Evolutionary conservation across 2,113 vertebrate genomes (phyloP).

Genomic region (Silurus meridionalis): DNA sequence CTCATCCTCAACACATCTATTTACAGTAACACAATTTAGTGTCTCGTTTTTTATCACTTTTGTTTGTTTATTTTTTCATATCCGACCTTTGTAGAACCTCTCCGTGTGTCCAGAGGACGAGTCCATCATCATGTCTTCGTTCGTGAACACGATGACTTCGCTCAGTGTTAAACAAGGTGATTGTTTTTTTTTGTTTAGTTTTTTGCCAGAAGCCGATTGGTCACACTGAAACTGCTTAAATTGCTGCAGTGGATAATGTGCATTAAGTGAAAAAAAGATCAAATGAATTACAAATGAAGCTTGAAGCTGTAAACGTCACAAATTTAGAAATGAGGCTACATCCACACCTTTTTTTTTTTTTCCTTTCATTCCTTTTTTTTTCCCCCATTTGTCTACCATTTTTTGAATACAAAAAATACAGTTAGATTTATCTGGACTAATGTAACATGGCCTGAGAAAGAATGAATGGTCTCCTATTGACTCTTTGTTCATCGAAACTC

Average conservation of each 20-base stretch:
- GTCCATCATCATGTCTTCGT: conserved; percentile 99
- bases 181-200: not conserved
- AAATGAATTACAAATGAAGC: not conserved
- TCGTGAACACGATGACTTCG: conserved; percentile 99
- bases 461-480: not conserved
- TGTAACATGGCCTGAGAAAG: not conserved
- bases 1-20: too few relatives aligned
- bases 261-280: not conserved
- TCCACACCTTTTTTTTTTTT: too few relatives aligned
- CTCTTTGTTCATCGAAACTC: not conserved
- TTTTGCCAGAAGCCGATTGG: not conserved
- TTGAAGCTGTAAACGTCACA: not conserved
- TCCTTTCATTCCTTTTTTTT: too few relatives aligned
- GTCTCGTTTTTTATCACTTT: not conserved
- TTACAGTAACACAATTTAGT: not conserved
- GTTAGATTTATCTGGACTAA: too few relatives aligned
- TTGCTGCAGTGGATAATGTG: not conserved
- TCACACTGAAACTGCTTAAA: not conserved
- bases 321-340: not conserved
- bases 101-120: conserved; percentile 98
- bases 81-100: conserved; percentile 81
- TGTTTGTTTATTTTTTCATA: too few relatives aligned
- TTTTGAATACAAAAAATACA: too few relatives aligned
- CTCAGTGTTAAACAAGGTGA: conserved; percentile 97
- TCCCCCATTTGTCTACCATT: too few relatives aligned